These are phyloP conservation scores for Gambusia holbrooki DNA, from an alignment of 2,113 vertebrate genomes.

Conservation along the genomic window DNA sequence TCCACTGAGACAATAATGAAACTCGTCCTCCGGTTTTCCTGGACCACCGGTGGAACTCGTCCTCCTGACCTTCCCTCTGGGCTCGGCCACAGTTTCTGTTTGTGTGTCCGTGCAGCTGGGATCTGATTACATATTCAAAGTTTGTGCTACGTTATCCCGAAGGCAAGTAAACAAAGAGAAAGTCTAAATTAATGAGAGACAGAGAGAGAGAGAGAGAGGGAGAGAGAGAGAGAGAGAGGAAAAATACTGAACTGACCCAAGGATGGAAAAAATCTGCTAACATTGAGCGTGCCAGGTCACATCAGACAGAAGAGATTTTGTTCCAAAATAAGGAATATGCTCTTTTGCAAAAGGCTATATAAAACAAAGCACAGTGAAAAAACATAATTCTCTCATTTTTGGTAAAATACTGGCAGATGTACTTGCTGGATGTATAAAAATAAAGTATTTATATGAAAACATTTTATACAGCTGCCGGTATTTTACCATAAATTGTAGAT, in stretches of 20 bases:
- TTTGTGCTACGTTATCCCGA: constrained; percentile 23
- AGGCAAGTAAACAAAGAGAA: constrained; percentile 13
- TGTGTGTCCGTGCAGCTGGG: background rate
- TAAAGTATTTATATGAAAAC: too few species aligned
- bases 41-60: background rate
- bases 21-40: background rate
- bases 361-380: background rate
- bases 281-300: background rate
- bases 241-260: background rate
- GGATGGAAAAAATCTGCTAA: background rate
- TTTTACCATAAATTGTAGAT: too few species aligned
- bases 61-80: constrained; percentile 30
- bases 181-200: background rate
- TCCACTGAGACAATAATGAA: background rate
- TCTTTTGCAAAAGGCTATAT: background rate
- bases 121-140: constrained; percentile 42
- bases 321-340: background rate
- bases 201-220: too few species aligned
- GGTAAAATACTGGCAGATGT: too few species aligned
- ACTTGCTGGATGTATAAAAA: too few species aligned
- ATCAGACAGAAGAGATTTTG: background rate
- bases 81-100: background rate
- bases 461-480: too few species aligned
- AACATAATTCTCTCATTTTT: too few species aligned
- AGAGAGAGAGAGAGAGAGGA: too few species aligned